Percentiles rank a stretch among this genome's conserved stretches.
phyloP scores from a whole-genome alignment of 1,140 invertebrate genomes.

The Physella acuta region DNA sequence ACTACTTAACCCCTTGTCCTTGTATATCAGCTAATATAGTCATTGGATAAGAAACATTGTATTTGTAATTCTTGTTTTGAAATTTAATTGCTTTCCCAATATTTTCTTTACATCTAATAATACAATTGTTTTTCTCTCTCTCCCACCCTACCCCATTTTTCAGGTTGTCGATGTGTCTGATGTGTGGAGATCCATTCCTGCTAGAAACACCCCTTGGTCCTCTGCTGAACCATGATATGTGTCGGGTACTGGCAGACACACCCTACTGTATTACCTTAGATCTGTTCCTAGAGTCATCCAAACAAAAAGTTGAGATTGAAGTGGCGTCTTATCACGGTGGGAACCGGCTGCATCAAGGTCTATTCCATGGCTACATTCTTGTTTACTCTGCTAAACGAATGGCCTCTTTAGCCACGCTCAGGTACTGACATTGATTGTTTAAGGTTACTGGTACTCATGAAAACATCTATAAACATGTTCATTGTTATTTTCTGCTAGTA shows the following conservation, averaged over 20 bases:
- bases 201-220: conserved; percentile 87
- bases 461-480: not conserved
- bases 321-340: conserved; percentile 94
- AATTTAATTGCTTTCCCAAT: too few relatives aligned
- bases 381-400: conserved; percentile 94
- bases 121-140: too few relatives aligned
- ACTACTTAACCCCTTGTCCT: too few relatives aligned
- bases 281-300: conserved; percentile 71
- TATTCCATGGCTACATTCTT: conserved; percentile 91
- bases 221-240: conserved; percentile 73
- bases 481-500: not conserved
- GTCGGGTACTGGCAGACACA: conserved; percentile 46
- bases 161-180: conserved; percentile 91
- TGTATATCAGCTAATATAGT: too few relatives aligned
- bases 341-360: conserved; percentile 50
- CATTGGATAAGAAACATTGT: too few relatives aligned
- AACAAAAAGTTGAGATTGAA: conserved; percentile 83
- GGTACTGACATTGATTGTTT: conserved; percentile 66
- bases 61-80: too few relatives aligned
- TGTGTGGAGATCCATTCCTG: conserved; percentile 92
- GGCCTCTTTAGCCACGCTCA: conserved; percentile 89
- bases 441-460: not conserved
- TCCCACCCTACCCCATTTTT: too few relatives aligned
- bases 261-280: conserved; percentile 51
- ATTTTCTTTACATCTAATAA: too few relatives aligned